Base-by-base conservation (phyloP, 2,888 invertebrate species). In the Tenthredo livida region DNA sequence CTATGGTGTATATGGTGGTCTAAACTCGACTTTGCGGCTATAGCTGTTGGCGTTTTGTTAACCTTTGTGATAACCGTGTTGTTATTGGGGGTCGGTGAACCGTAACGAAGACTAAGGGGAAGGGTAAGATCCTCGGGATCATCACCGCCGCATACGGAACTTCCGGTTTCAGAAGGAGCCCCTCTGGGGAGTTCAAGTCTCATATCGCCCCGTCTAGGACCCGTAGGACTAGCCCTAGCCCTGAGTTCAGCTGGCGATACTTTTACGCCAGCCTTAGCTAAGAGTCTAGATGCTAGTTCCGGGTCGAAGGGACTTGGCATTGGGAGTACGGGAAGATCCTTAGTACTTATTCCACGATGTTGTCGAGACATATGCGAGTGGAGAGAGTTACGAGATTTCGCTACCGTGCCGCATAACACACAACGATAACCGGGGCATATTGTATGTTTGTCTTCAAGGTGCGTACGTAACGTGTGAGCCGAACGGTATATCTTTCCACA, bases 291-390 rank as follows among this genome's bases (percentile, higher is more conserved):
- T 85, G 98, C 98, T 80, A 98, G 94, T 87, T 98, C 98, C 0
- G 98, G 98, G 93, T 98, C 98, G 93, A 98, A 98, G 33, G 98
- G 96, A 86, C 97, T 97, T 33, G 98, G 98, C 98, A 98, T 98
- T 86, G 98, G 98, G 88, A 98, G 94, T 70, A 98, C 98, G 12
- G 98, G 98, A 89, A 98, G 94, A 93, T 98, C 98, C 94, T 98
- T 98, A 90, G 98, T 98, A 92, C 97, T 97, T 92, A 98, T 98
- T 87, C 98, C 98, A 85, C 98, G 96, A 93, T 98, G 98, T 92
- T 98, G 98, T 77, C 98, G 96, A 86, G 97, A 97, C 98, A 98
- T 98, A 94, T 98, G 98, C 85, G 98, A 98, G 94, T 98, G 98
- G 84, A 98, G 94, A 0, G 98, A 98, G 94, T 98, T 98, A 88